Base-by-base conservation (phyloP, 2,888 invertebrate genomes). In the Polydrusus pterygomalis region DNA sequence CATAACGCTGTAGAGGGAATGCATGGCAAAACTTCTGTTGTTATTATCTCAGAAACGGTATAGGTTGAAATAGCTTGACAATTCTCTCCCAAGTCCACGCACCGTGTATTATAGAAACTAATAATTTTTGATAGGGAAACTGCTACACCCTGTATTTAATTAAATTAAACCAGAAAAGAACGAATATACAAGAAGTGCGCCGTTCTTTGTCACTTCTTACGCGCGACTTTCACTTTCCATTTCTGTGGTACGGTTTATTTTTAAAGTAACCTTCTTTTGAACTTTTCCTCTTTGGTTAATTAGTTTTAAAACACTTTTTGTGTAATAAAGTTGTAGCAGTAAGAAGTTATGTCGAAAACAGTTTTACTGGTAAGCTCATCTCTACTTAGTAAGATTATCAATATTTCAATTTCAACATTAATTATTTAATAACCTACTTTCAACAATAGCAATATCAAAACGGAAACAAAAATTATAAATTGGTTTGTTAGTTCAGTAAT, bases 221-320 rank as follows among this genome's bases (percentile, higher is more conserved):
- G 13, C 17, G 51, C 43, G 45, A 70, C 75, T 78, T 78, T 78
- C 78, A 78, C 78, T 78, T 78, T 78, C 68, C 69, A 38, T 58
- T 60, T 75, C 20, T 45, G 54, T 13, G 45, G 25, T 68, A 38
- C 56, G 15, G 0, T 34, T 51, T 63, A 15, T 51, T 20, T 63
- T 49, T 34, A 30, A 10, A 58, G 38, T 64, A 30, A 20, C 25
- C 47, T 45, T 70, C 13, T 49, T 64, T 56, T 10, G 8, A 0
- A 45, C n/a, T 47, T 62, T 20, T 49, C n/a, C 11, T 34, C 34
- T 51, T 25, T 18, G 18, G 38, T 8, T 17, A 60, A 38, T 15
- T 17, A 38, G 34, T 38, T 63, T 43, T 63, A 3, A 63, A 45
- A 25, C 25, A 1, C 9, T 25, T n/a, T n/a, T 25, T 25, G 20